A percentile compares a stretch with the other conserved stretches of the same genome.
Evolutionary conservation across 2,797 vertebrate genomes (phyloP).

Genomic region (Poeciliopsis gracilis): DNA sequence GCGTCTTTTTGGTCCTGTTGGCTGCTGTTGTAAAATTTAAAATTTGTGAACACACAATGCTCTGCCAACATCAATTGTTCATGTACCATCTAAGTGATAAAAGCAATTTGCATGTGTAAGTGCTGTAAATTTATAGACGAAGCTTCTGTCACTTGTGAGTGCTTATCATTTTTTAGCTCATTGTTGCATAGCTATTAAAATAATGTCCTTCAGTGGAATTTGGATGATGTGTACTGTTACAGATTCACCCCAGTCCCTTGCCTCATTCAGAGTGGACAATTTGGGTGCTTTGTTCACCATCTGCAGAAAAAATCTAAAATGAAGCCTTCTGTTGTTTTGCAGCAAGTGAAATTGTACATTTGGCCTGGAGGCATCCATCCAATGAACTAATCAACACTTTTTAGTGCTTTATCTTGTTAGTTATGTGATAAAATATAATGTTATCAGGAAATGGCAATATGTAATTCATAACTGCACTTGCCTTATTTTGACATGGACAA

Average conservation of each 20-base stretch:
- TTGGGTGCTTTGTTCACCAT: conserved; percentile 39
- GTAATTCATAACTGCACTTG: conserved; percentile 22
- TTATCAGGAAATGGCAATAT: conserved; percentile 9
- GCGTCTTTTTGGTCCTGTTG: not conserved
- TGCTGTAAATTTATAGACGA: conserved; percentile 7
- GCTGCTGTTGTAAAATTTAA: not conserved
- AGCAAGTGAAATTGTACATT: conserved; percentile 49
- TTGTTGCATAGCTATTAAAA: conserved; percentile 4
- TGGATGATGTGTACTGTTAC: conserved; percentile 12
- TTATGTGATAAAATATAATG: conserved; percentile 40
- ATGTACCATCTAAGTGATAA: conserved; percentile 3
- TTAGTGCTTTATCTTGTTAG: conserved; percentile 29
- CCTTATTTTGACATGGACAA: conserved; percentile 28
- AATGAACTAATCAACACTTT: conserved; percentile 36
- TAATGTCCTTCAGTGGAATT: conserved; percentile 3
- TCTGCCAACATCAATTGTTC: not conserved
- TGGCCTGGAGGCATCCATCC: conserved; percentile 37
- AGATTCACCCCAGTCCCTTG: not conserved
- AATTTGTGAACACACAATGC: conserved; percentile 4
- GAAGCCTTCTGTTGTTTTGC: conserved; percentile 30
- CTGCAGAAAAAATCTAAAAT: conserved; percentile 49
- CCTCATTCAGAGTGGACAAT: conserved; percentile 32
- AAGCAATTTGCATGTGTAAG: conserved; percentile 8
- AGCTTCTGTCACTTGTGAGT: conserved; percentile 4
- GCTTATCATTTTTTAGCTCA: conserved; percentile 15